Percentiles rank a stretch among this genome's conserved stretches.
phyloP scores from a whole-genome alignment of 1,140 invertebrate species.

The Panagrolaimus sp. region DNA sequence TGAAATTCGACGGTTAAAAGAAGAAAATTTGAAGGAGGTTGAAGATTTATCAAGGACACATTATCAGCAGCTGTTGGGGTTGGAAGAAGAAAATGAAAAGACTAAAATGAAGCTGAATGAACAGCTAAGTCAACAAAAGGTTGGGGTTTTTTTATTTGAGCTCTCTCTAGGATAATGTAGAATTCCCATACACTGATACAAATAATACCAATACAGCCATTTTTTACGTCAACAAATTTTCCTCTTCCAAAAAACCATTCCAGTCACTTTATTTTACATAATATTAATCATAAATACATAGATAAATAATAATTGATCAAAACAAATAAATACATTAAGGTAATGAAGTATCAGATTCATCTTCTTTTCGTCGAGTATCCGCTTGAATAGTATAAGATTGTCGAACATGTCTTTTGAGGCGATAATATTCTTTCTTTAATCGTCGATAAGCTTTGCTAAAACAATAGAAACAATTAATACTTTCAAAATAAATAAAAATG shows the following conservation, averaged over 20 bases:
- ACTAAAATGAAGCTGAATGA: constrained; percentile 27
- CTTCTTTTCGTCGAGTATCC: too few species aligned
- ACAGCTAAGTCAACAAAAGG: constrained; percentile 34
- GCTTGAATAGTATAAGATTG: neutral
- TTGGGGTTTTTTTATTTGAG: constrained; percentile 16
- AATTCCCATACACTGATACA: too few species aligned
- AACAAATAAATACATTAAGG: too few species aligned
- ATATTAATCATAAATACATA: too few species aligned
- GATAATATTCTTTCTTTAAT: constrained; percentile 8
- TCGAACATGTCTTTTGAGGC: neutral
- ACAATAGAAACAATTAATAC: neutral
- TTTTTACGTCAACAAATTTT: too few species aligned
- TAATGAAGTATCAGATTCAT: too few species aligned
- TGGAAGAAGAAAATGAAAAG: constrained; percentile 37
- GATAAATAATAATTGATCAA: too few species aligned
- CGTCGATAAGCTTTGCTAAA: neutral
- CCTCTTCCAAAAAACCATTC: too few species aligned
- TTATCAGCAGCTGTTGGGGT: constrained; percentile 21
- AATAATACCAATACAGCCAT: too few species aligned
- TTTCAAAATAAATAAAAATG: neutral
- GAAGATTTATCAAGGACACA: constrained; percentile 1
- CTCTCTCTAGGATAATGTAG: too few species aligned
- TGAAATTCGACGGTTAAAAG: constrained; percentile 20
- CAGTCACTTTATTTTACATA: too few species aligned
- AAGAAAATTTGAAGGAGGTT: constrained; percentile 14